Evolutionary conservation across 2,113 vertebrate species (phyloP).

Genomic region (Crotalus tigris): DNA sequence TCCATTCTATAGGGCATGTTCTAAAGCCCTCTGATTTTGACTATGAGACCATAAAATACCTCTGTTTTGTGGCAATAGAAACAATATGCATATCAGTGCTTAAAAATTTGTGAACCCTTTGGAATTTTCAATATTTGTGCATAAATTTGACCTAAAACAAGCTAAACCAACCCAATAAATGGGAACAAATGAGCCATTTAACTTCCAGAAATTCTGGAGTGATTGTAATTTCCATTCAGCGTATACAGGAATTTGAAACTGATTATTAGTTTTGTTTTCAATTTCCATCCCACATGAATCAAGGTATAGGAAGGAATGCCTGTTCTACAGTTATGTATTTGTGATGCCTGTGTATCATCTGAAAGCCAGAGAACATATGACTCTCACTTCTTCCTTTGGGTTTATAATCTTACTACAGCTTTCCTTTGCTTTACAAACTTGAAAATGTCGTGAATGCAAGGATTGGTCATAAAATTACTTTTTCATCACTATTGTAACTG

Average conservation of each 20-base stretch:
- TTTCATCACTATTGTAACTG: background rate
- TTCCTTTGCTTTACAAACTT: background rate
- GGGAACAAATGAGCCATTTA: background rate
- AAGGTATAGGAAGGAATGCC: background rate
- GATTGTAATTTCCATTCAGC: background rate
- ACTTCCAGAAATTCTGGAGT: background rate
- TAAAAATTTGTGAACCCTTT: background rate
- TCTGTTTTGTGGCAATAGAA: rapidly evolving
- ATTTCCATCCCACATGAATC: background rate
- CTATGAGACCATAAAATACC: rapidly evolving
- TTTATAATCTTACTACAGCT: background rate
- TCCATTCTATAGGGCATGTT: background rate
- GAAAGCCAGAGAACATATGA: background rate
- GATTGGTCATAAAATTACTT: background rate
- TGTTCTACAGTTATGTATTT: background rate
- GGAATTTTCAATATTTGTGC: background rate
- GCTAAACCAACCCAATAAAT: background rate
- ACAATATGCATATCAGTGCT: background rate
- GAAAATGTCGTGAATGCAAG: background rate
- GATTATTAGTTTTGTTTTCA: background rate
- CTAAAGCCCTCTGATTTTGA: background rate
- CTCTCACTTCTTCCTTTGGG: background rate
- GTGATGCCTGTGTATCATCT: background rate
- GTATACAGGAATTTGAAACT: background rate
- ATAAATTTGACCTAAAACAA: background rate